Evolutionary conservation across 1,140 invertebrate species (phyloP), one percentile per base, ranked within the genome.

Genomic region (Elymnias hypermnestra): DNA sequence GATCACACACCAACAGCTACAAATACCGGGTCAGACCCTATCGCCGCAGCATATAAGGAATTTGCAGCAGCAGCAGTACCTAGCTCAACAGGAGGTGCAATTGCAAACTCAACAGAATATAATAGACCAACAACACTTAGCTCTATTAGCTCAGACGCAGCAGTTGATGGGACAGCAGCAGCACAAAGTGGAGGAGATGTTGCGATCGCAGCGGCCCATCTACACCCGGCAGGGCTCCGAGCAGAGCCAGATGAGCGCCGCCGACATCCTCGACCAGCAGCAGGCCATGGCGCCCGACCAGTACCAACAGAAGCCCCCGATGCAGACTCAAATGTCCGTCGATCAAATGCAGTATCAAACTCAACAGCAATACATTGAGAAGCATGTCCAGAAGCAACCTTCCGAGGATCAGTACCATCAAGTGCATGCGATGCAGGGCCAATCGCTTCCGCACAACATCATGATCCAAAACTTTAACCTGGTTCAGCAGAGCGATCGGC

Each of bases 151-250:
- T 0, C 85, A 88, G 26, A 84, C 88, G 22, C 88, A 88, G 38
- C 86, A 88, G 37, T 55, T 89, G 22, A 83, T 87, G 59, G 86
- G 87, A 3, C 81, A 88, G 36, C 84, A 88, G 15, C 88, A 89
- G 29, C 87, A 86, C 31, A 75, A 77, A 40, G 72, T 82, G 0
- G 82, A 83, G 38, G 78, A 85, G 48, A 76, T 79, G 9, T 42
- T 79, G 7, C 72, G 83, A n/a, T 60, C 74, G 0, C 85, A 88
- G 26, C 63, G 82, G 10, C 75, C 82, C 0, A 57, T 76, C 42
- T 85, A 83, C 47, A 66, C 74, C 9, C 63, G 77, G 3, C 82
- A 85, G 33, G 69, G 63, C 0, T 85, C 82, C 0, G 78, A 85
- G 23, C 82, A 85, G 50, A 83, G 78, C 22, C 81, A 85, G 31